Conservation (phyloP, 1,140 invertebrate genomes). For the Habropoda laboriosa region DNA sequence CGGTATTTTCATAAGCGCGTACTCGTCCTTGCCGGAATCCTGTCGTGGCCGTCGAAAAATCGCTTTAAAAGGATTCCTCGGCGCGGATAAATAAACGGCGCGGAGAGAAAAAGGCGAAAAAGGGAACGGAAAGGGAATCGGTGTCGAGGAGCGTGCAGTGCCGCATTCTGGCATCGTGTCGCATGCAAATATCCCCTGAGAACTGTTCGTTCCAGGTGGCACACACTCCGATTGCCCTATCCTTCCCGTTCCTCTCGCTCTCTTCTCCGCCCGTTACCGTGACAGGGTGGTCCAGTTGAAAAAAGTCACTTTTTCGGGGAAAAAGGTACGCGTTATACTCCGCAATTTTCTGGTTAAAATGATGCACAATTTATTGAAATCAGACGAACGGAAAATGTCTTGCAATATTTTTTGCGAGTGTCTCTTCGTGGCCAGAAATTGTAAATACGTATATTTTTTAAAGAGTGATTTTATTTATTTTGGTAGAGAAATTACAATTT, state of each 20-base stretch:
- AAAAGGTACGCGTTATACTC: too few relatives aligned
- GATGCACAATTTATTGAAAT: too few relatives aligned
- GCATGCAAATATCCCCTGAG: conserved; percentile 65
- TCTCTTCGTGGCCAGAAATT: too few relatives aligned
- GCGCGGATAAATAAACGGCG: conserved; percentile 37
- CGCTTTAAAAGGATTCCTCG: conserved; percentile 39
- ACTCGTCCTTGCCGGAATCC: conserved; percentile 32
- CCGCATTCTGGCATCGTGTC: conserved; percentile 69
- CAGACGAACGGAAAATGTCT: too few relatives aligned
- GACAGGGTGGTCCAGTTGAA: conserved; percentile 45
- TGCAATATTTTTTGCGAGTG: too few relatives aligned
- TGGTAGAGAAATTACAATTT: too few relatives aligned
- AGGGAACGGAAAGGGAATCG: conserved; percentile 49
- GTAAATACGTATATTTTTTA: too few relatives aligned
- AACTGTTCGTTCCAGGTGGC: conserved; percentile 54
- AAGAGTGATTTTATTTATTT: too few relatives aligned
- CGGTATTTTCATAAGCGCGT: conserved; percentile 34
- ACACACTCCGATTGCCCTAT: conserved; percentile 17
- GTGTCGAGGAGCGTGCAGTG: conserved; percentile 58
- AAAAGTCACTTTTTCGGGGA: too few relatives aligned
- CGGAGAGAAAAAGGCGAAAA: conserved; percentile 28
- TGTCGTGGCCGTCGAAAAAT: conserved; percentile 26
- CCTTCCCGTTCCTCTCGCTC: conserved; percentile 2
- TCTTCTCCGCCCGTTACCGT: neutral
- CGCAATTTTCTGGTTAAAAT: too few relatives aligned